A percentile compares a stretch with the other conserved stretches of the same genome.
Conservation (phyloP, 2,888 invertebrate species). For the Plusia festucae region DNA sequence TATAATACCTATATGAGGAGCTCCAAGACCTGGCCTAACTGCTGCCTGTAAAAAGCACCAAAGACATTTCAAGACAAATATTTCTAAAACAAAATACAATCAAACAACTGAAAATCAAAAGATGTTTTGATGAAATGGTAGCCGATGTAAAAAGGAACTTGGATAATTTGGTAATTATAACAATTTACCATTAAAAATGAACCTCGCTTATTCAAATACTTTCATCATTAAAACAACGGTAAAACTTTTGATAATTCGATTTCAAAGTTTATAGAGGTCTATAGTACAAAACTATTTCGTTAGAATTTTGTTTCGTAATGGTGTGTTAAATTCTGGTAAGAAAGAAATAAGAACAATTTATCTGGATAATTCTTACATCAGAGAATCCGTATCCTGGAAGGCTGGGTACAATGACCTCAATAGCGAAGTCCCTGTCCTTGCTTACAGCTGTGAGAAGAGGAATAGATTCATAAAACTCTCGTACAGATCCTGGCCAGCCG, state of each 20-base stretch:
- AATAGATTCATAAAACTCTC: conserved; percentile 93
- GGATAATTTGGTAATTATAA: too few relatives aligned
- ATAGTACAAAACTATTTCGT: too few relatives aligned
- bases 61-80: not conserved
- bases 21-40: conserved; percentile 89
- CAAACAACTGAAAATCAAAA: too few relatives aligned
- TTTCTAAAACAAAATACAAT: not conserved
- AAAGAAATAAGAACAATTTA: not conserved
- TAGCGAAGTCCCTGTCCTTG: conserved; percentile 87
- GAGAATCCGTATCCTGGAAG: conserved; percentile 87
- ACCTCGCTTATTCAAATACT: too few relatives aligned
- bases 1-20: conserved; percentile 86
- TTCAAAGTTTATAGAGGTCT: too few relatives aligned
- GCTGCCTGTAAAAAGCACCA: conserved; percentile 50
- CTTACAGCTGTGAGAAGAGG: conserved; percentile 90
- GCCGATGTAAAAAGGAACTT: too few relatives aligned
- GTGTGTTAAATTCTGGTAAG: not conserved
- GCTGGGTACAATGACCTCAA: conserved; percentile 90
- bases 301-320: too few relatives aligned
- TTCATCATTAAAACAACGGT: too few relatives aligned
- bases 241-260: too few relatives aligned
- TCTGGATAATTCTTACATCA: conserved; percentile 67
- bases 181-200: too few relatives aligned
- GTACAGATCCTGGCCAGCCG: conserved; percentile 95
- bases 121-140: too few relatives aligned